These are phyloP conservation scores for Callorhinus ursinus DNA, from an alignment of 2,113 vertebrate species.

Conservation along the genomic window DNA sequence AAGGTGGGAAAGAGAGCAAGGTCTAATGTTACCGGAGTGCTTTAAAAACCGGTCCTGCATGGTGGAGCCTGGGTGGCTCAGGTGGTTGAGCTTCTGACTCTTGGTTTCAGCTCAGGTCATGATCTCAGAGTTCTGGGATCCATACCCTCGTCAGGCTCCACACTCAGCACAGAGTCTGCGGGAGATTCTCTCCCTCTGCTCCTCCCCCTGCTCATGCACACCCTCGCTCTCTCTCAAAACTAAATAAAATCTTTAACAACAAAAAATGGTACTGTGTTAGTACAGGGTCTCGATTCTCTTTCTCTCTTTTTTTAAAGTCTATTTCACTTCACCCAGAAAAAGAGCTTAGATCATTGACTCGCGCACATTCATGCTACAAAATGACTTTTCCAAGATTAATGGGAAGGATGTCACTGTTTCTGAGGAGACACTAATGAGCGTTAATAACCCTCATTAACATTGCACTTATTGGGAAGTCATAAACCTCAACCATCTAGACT, in stretches of 20 bases:
- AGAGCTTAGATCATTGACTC: not conserved
- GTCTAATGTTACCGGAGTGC: not conserved
- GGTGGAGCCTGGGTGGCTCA: not conserved
- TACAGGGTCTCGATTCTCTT: not conserved
- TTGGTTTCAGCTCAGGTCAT: not conserved
- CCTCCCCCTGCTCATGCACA: not conserved
- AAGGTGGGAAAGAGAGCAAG: not conserved
- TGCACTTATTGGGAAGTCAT: slow-evolving; percentile 50
- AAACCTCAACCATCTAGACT: slow-evolving; percentile 14
- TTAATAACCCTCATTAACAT: slow-evolving; percentile 27
- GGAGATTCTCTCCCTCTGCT: not conserved
- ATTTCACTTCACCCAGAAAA: not conserved
- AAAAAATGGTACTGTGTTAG: not conserved
- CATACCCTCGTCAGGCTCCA: not conserved
- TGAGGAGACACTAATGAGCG: slow-evolving; percentile 19
- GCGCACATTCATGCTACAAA: not conserved
- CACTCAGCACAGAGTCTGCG: not conserved
- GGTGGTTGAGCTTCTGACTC: not conserved
- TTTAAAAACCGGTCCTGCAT: not conserved
- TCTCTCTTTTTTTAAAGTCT: not conserved
- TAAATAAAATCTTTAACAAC: not conserved
- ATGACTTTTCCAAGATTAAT: slow-evolving; percentile 26
- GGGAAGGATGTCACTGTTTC: slow-evolving; percentile 4
- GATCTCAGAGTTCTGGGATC: not conserved
- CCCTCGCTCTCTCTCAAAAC: not conserved